Percentiles rank a stretch among this genome's conserved stretches.
phyloP scores from a whole-genome alignment of 1,140 invertebrate species.

The Tetramorium parvispinum region DNA sequence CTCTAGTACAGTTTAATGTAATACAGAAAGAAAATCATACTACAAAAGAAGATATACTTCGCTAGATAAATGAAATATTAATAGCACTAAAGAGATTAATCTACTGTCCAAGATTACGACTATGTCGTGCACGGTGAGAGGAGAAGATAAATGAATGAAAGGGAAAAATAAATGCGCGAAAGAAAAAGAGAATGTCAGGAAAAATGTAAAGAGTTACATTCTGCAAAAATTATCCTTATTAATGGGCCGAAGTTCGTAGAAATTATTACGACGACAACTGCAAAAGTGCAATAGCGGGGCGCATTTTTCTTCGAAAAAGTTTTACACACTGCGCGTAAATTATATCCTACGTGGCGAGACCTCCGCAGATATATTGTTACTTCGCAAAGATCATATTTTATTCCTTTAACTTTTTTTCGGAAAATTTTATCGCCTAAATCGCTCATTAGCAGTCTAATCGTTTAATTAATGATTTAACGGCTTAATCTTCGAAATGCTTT shows the following conservation, averaged over 20 bases:
- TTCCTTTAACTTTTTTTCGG: not conserved
- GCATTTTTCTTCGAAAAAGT: conserved; percentile 51
- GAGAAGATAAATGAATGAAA: conserved; percentile 34
- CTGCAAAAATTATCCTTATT: conserved; percentile 54
- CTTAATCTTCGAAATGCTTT: conserved; percentile 7
- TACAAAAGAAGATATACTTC: not conserved
- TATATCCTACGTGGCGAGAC: conserved; percentile 17
- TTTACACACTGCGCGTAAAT: conserved; percentile 35
- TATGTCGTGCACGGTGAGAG: conserved; percentile 1
- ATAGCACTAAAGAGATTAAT: conserved; percentile 30
- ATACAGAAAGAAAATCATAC: not conserved
- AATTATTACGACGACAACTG: conserved; percentile 45
- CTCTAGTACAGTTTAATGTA: not conserved
- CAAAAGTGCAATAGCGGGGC: conserved; percentile 19
- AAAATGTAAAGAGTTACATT: conserved; percentile 47
- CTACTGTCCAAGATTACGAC: conserved; percentile 9
- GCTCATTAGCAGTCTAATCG: not conserved
- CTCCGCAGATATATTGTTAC: conserved; percentile 26
- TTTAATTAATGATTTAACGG: conserved; percentile 10
- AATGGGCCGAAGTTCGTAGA: conserved; percentile 40
- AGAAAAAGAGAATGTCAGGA: conserved; percentile 15
- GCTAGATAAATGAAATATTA: conserved; percentile 42
- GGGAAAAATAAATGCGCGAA: conserved; percentile 30
- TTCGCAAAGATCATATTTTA: not conserved
- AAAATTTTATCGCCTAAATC: not conserved